Conservation (phyloP, 2,888 invertebrate genomes). For the Nemoura dubitans region DNA sequence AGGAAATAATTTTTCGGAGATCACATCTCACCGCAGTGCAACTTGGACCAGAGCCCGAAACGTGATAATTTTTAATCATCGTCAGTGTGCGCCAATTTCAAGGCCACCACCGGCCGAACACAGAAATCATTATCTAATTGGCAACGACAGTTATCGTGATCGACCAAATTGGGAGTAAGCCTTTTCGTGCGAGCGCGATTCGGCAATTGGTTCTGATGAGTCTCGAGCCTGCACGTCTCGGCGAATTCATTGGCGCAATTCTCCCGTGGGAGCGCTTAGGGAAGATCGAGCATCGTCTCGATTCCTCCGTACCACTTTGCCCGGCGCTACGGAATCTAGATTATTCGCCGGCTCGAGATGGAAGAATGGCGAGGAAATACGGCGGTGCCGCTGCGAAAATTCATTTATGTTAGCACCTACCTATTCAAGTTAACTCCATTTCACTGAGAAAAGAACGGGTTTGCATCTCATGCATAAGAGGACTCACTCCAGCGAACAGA, state of each 20-base stretch:
- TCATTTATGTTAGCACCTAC: too few species aligned
- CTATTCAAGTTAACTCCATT: too few species aligned
- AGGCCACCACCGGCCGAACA: background rate
- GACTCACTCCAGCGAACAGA: too few species aligned
- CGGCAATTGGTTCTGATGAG: too few species aligned
- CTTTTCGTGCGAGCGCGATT: too few species aligned
- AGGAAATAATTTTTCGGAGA: background rate
- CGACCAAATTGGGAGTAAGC: background rate
- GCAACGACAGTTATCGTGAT: background rate
- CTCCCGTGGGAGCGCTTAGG: background rate
- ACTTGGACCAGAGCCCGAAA: background rate
- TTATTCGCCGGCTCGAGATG: background rate
- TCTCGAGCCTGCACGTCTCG: background rate
- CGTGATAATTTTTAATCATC: background rate
- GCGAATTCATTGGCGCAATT: background rate
- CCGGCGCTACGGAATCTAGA: background rate
- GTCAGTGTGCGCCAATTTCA: background rate
- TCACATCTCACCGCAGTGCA: background rate
- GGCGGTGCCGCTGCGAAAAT: too few species aligned
- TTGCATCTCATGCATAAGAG: too few species aligned
- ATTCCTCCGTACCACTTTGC: background rate
- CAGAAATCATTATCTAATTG: background rate
- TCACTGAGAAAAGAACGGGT: too few species aligned
- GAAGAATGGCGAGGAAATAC: background rate
- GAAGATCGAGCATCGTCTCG: background rate